Conservation (phyloP, 2,888 invertebrate species). For the Troides oblongomaculatus region DNA sequence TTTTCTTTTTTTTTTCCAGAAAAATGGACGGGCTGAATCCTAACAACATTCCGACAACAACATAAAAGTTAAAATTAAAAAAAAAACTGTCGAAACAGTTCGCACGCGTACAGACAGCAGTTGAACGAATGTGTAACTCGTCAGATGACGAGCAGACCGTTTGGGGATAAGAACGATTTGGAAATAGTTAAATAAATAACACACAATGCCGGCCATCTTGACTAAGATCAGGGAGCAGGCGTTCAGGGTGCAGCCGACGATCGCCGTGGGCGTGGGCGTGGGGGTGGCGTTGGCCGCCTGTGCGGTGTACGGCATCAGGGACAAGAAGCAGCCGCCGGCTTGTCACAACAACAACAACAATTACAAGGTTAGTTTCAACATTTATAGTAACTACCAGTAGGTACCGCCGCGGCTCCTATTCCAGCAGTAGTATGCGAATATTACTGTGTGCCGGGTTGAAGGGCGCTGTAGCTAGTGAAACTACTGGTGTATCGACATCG, state of each 20-base stretch:
- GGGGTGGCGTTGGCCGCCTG: conserved; percentile 72
- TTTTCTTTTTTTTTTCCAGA: conserved; percentile 54
- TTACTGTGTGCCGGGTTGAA: too few relatives aligned
- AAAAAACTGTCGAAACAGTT: neutral
- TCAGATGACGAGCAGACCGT: too few relatives aligned
- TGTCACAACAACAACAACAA: conserved; percentile 72
- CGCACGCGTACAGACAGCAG: neutral
- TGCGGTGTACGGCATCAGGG: conserved; percentile 63
- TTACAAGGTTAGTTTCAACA: conserved; percentile 59
- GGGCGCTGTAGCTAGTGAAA: too few relatives aligned
- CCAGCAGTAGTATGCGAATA: too few relatives aligned
- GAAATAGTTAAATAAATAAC: too few relatives aligned
- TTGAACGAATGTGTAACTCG: neutral
- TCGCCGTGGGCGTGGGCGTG: conserved; percentile 68
- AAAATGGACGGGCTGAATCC: conserved; percentile 54
- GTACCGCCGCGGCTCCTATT: too few relatives aligned
- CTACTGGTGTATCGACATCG: too few relatives aligned
- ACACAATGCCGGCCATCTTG: conserved; percentile 72
- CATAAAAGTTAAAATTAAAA: too few relatives aligned
- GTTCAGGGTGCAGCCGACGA: conserved; percentile 64
- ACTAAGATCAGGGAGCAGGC: conserved; percentile 71
- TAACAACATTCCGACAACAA: conserved; percentile 31
- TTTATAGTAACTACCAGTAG: too few relatives aligned
- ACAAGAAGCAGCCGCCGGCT: conserved; percentile 61
- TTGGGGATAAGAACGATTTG: too few relatives aligned